A percentile compares a stretch with the other conserved stretches of the same genome.
phyloP scores from a whole-genome alignment of 2,113 vertebrate genomes.

The Passer montanus region DNA sequence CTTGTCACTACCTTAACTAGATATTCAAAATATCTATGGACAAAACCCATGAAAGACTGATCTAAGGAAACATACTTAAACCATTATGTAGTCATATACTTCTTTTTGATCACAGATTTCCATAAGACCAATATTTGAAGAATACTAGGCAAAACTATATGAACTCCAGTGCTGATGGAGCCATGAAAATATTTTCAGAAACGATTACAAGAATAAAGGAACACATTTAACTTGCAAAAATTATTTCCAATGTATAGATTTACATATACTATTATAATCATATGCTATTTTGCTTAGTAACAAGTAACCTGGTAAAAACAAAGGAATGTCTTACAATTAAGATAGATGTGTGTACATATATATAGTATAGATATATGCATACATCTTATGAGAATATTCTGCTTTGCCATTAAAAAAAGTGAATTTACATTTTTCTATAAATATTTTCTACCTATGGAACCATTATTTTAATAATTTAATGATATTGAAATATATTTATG shows the following conservation, averaged over 20 bases:
- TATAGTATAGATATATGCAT: not conserved
- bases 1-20: not conserved
- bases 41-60: not conserved
- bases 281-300: not conserved
- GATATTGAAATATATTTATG: not conserved
- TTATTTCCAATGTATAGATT: not conserved
- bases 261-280: not conserved
- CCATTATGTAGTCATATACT: accelerated
- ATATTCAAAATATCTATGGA: not conserved
- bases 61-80: not conserved
- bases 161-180: not conserved
- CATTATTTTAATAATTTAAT: not conserved
- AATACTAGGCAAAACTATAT: not conserved
- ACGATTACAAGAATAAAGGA: not conserved
- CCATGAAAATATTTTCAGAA: not conserved
- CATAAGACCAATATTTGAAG: not conserved
- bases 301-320: not conserved
- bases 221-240: not conserved
- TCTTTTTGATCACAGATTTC: not conserved
- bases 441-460: not conserved
- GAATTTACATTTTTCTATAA: not conserved
- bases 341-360: not conserved
- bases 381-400: not conserved
- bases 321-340: not conserved
- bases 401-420: not conserved